These are phyloP conservation scores for Dione vanillae DNA, from an alignment of 2,888 invertebrate genomes.

Conservation along the genomic window DNA sequence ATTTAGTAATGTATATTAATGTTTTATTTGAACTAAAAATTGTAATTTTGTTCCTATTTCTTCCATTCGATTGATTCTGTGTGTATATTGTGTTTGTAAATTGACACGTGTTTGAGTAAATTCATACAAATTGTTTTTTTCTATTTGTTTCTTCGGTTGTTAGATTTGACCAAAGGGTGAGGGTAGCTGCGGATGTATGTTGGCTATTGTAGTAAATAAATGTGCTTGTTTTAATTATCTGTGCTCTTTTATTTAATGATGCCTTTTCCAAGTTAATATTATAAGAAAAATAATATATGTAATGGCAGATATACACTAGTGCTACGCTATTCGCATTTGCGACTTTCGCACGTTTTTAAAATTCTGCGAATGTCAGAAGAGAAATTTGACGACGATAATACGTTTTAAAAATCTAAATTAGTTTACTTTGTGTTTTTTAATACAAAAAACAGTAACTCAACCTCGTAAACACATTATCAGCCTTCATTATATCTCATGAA, in stretches of 20 bases:
- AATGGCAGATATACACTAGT: too few relatives aligned
- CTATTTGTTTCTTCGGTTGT: constrained; percentile 37
- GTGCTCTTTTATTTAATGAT: not conserved
- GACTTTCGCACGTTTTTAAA: too few relatives aligned
- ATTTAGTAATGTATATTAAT: constrained; percentile 12
- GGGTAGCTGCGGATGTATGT: constrained; percentile 63
- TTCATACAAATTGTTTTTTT: constrained; percentile 24
- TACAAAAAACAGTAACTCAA: too few relatives aligned
- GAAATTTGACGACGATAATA: too few relatives aligned
- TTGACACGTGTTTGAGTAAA: constrained; percentile 25
- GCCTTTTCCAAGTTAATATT: too few relatives aligned
- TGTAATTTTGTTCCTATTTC: constrained; percentile 26
- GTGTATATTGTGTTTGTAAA: constrained; percentile 24
- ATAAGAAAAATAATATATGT: too few relatives aligned
- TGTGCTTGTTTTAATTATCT: constrained; percentile 65
- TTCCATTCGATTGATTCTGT: constrained; percentile 16
- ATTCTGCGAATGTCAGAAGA: too few relatives aligned
- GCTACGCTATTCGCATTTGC: too few relatives aligned
- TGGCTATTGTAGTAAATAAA: constrained; percentile 70
- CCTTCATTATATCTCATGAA: too few relatives aligned
- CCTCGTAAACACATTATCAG: too few relatives aligned
- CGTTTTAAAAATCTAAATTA: too few relatives aligned
- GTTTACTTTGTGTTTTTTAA: too few relatives aligned
- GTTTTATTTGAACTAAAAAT: constrained; percentile 4
- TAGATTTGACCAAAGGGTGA: constrained; percentile 60